These are phyloP conservation scores for Dendrocincla tyrannina DNA, from an alignment of 2,797 vertebrate genomes.

Conservation along the genomic window DNA sequence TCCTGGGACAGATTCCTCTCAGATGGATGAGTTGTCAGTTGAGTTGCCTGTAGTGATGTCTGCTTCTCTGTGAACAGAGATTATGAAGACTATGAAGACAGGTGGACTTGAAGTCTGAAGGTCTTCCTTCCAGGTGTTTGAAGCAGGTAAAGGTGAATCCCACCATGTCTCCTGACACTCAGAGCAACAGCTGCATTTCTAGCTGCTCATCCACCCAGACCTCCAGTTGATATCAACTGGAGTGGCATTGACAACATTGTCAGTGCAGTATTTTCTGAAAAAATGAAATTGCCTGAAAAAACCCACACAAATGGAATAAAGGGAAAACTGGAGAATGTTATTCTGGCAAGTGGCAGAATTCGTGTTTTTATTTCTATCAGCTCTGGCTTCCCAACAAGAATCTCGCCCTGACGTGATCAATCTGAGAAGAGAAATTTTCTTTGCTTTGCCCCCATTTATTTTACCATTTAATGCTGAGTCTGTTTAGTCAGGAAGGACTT, in stretches of 20 bases:
- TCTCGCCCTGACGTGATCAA: constrained; percentile 5
- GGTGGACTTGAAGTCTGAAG: neutral
- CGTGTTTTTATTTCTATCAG: constrained; percentile 33
- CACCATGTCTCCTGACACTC: neutral
- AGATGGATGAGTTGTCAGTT: neutral
- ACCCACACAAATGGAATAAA: neutral
- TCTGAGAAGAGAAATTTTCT: constrained; percentile 36
- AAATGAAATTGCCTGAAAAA: neutral
- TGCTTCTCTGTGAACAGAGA: neutral
- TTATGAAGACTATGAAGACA: neutral
- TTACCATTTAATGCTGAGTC: constrained; percentile 28
- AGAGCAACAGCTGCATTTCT: rapidly evolving
- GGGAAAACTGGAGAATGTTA: neutral
- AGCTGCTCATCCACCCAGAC: neutral
- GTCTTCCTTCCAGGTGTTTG: neutral
- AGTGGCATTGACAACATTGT: neutral
- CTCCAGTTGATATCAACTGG: neutral
- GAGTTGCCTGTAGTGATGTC: neutral
- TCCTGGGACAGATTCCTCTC: neutral
- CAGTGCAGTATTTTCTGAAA: neutral
- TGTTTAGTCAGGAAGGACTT: constrained; percentile 58
- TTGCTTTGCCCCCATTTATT: constrained; percentile 55
- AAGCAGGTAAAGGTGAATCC: neutral
- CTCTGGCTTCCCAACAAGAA: neutral
- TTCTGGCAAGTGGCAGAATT: neutral